Evolutionary conservation across 2,113 vertebrate genomes (phyloP), one percentile per base, ranked within the genome.

Genomic region (Sander lucioperca): DNA sequence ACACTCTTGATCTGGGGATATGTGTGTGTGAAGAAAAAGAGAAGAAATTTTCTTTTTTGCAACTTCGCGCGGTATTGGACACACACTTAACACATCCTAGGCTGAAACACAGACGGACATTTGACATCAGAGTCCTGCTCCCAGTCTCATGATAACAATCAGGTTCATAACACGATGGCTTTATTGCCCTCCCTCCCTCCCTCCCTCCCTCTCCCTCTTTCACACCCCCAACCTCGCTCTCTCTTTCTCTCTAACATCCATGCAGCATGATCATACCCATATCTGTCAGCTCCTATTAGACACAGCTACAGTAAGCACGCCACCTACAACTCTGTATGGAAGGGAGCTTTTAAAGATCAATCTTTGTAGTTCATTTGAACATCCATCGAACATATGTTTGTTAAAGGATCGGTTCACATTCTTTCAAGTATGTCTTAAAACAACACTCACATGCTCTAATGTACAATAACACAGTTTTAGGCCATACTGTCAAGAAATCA

Each of bases 271-370:
- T 92, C 83, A 72, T 80, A 66, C 85, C 81, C 86, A 86, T 95
- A 87, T 88, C 92, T 94, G 93, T 93, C 89, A 89, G 4, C 77
- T 91, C 79, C 54, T 30, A 86, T 94, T 91, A 91, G 87, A 86
- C 87, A 79, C 88, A 85, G 72, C 50, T 8, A 43, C 39, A 43
- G 39, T 43, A 47, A 51, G 54, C 14, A 30, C 67, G 56, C 72
- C 66, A 65, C 64, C 74, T 70, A 80, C 73, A 6, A 39, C 5
- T 47, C 39, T 33, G 36, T 3, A 68, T 15, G n/a, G 33, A 50
- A 25, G 74, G 65, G 45, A 62, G 63, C 70, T 86, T 33, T 33
- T 14, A 56, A 23, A 62, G 61, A 78, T 56, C 47, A 6, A 18
- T 59, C 27, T 73, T 39, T 50, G 19, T 23, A 51, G 43, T 43